These are phyloP conservation scores for Silurus aristotelis DNA, from an alignment of 2,797 vertebrate genomes.

Conservation along the genomic window DNA sequence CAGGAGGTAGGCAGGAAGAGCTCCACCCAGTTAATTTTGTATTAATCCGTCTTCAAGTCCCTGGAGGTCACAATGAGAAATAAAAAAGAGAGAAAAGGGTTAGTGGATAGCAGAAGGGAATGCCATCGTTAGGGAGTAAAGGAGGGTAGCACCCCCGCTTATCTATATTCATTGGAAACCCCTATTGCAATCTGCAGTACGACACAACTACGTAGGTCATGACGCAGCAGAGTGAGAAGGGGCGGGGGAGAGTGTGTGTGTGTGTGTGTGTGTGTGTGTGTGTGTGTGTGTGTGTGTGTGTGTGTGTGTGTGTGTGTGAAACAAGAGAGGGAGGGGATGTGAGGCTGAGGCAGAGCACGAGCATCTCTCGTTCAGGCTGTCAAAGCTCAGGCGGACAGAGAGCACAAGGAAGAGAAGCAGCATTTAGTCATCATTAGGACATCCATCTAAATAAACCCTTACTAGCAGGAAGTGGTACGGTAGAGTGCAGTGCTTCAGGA, in stretches of 20 bases:
- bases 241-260: conserved; percentile 51
- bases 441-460: conserved; percentile 56
- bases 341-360: conserved; percentile 53
- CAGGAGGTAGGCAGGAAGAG: conserved; percentile 14
- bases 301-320: conserved; percentile 39
- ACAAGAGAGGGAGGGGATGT: conserved; percentile 41
- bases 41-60: conserved; percentile 6
- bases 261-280: conserved; percentile 24
- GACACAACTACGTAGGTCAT: conserved; percentile 59
- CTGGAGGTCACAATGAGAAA: conserved; percentile 50
- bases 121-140: conserved; percentile 1
- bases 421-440: conserved; percentile 53
- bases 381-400: conserved; percentile 62
- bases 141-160: conserved; percentile 35
- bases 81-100: background rate
- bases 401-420: conserved; percentile 51
- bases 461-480: background rate
- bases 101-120: conserved; percentile 7
- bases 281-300: background rate
- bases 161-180: conserved; percentile 58
- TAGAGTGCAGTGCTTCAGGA: conserved; percentile 7
- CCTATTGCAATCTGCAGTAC: conserved; percentile 54
- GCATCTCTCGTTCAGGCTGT: conserved; percentile 71
- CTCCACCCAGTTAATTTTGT: conserved; percentile 26
- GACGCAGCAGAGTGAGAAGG: conserved; percentile 73